phyloP scores from a whole-genome alignment of 2,113 vertebrate species.

The Dicrurus megarhynchus region DNA sequence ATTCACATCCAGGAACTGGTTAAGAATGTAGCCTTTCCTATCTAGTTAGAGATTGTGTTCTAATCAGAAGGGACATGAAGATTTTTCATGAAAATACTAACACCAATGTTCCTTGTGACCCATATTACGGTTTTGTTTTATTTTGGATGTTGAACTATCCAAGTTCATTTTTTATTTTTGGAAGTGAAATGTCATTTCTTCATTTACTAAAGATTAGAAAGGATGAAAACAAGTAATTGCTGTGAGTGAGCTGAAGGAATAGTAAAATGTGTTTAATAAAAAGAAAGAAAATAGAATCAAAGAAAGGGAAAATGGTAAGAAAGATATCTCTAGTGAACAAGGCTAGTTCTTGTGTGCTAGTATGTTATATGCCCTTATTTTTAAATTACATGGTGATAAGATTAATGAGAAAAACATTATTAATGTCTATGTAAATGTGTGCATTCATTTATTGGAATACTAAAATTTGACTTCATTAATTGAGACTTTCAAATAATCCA shows the following conservation, averaged over 20 bases:
- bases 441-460: not conserved
- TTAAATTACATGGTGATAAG: not conserved
- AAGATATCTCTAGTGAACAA: not conserved
- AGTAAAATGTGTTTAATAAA: not conserved
- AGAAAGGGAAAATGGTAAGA: not conserved
- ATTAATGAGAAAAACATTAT: not conserved
- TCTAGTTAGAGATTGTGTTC: not conserved
- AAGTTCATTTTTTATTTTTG: not conserved
- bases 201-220: not conserved
- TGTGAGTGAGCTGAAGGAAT: not conserved
- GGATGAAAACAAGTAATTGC: not conserved
- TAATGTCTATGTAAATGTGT: not conserved
- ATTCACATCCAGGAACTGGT: not conserved
- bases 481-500: not conserved
- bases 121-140: not conserved
- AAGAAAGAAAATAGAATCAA: not conserved
- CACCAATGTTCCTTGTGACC: not conserved
- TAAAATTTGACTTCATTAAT: not conserved
- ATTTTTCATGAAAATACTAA: not conserved
- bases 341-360: not conserved
- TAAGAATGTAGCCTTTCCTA: not conserved
- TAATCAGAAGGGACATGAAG: not conserved
- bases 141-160: not conserved
- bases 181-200: not conserved
- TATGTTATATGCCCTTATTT: not conserved